phyloP scores from a whole-genome alignment of 2,113 vertebrate genomes.

The Glaucomys volans region DNA sequence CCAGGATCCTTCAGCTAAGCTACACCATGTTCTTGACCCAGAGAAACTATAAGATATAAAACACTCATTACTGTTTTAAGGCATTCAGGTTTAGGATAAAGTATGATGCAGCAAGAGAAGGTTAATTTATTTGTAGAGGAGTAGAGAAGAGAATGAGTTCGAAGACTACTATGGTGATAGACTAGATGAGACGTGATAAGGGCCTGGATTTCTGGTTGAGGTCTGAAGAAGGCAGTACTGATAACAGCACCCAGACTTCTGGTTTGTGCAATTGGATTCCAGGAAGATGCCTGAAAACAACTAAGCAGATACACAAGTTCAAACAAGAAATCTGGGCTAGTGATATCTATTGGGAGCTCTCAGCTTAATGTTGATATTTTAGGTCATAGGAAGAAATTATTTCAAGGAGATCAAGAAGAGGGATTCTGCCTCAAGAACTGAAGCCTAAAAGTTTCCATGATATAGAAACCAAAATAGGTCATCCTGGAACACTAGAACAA shows the following conservation, averaged over 20 bases:
- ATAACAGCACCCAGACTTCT: neutral
- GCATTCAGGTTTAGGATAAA: neutral
- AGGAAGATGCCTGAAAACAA: neutral
- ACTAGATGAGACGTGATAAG: neutral
- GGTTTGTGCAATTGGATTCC: neutral
- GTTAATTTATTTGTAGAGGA: neutral
- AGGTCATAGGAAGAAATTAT: conserved; percentile 20
- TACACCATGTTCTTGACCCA: neutral
- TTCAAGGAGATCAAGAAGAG: neutral
- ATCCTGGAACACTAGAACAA: neutral
- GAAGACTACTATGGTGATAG: neutral
- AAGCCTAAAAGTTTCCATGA: neutral
- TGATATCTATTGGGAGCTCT: neutral
- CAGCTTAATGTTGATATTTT: neutral
- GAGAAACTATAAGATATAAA: neutral
- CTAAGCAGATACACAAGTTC: neutral
- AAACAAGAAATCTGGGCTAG: neutral
- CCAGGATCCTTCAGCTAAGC: neutral
- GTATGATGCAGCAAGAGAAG: neutral
- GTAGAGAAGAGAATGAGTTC: neutral
- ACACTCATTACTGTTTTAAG: neutral
- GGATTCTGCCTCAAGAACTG: neutral
- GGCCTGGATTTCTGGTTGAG: neutral
- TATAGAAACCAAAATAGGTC: neutral
- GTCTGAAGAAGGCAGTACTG: neutral